These are phyloP conservation scores for Brenthis ino DNA, from an alignment of 2,888 invertebrate species.

Conservation along the genomic window DNA sequence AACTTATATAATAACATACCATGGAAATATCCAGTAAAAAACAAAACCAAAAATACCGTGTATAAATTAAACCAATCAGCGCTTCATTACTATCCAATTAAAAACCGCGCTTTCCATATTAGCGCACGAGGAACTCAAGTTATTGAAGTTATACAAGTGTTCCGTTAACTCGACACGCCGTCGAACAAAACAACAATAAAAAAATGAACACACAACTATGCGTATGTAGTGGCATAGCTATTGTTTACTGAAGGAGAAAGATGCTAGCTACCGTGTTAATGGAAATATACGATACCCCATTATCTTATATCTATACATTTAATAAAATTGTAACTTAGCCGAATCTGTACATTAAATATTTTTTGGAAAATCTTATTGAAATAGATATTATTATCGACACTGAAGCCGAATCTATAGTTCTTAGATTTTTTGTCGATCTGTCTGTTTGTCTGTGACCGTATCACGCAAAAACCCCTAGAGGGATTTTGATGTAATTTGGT, in stretches of 20 bases:
- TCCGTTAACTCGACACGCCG: constrained; percentile 23
- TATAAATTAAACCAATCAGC: constrained; percentile 6
- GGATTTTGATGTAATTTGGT: no score
- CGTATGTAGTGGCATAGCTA: constrained; percentile 7
- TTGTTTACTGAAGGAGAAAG: constrained; percentile 23
- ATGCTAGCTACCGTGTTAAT: background rate
- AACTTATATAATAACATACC: no score
- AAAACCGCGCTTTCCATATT: constrained; percentile 15
- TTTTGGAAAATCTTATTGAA: no score
- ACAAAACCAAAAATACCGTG: background rate
- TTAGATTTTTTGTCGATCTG: no score
- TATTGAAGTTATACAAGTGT: constrained; percentile 23
- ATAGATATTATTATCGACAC: no score
- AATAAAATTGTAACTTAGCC: no score
- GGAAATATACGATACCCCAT: no score
- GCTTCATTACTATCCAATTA: constrained; percentile 12
- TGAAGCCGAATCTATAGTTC: no score
- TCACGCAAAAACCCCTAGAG: no score
- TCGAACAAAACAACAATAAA: constrained; percentile 17
- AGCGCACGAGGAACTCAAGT: constrained; percentile 18
- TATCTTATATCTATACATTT: no score
- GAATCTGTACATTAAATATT: no score
- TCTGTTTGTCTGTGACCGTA: no score
- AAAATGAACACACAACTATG: constrained; percentile 1
- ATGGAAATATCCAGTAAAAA: background rate